phyloP scores from a whole-genome alignment of 2,113 vertebrate species.

The Elaphurus davidianus region DNA sequence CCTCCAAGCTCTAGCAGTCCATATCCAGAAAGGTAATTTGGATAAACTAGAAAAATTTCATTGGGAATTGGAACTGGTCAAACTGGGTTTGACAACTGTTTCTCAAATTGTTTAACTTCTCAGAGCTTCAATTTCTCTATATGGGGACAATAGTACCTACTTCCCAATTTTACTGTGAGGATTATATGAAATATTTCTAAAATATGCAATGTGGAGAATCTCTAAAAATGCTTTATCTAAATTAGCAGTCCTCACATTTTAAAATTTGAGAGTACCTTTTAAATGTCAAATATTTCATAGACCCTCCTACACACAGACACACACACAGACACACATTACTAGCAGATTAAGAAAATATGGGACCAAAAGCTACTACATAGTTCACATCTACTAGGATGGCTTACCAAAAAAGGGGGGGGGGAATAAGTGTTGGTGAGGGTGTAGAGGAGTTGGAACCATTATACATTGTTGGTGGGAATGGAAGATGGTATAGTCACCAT shows the following conservation, averaged over 20 bases:
- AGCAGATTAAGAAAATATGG: neutral
- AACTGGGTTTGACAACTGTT: neutral
- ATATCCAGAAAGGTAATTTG: neutral
- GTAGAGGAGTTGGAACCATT: neutral
- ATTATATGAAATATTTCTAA: neutral
- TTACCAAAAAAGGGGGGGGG: neutral
- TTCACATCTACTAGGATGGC: neutral
- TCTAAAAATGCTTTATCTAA: neutral
- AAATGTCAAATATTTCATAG: neutral
- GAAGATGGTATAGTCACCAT: neutral
- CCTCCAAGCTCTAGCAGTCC: neutral
- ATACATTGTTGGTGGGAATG: neutral
- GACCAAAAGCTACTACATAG: neutral
- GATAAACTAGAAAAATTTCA: neutral
- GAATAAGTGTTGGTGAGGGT: neutral
- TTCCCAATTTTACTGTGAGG: neutral
- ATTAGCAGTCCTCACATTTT: neutral
- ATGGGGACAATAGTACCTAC: neutral
- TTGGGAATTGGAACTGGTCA: neutral
- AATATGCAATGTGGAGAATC: neutral
- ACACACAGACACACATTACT: neutral
- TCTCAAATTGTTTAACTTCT: slow-evolving; percentile 24
- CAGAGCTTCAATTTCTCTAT: neutral
- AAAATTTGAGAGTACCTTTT: neutral
- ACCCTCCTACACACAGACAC: neutral